Evolutionary conservation across 2,113 vertebrate genomes (phyloP).

Genomic region (Hydropotes inermis): DNA sequence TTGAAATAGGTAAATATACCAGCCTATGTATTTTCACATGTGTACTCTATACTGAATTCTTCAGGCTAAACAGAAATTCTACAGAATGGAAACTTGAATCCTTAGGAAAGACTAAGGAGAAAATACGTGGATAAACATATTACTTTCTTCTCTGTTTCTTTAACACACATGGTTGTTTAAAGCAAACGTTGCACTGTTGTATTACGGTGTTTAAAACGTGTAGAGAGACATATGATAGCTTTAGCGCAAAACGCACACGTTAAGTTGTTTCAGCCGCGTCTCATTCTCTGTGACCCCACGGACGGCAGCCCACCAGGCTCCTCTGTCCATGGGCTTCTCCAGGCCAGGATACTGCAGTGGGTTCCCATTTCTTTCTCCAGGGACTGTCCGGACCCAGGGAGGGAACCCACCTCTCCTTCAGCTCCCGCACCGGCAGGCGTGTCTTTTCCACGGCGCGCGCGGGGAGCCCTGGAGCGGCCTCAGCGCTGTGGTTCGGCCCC

Average conservation of each 20-base stretch:
- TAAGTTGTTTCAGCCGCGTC: background rate
- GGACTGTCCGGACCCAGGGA: accelerated
- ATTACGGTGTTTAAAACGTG: background rate
- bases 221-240: accelerated
- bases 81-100: background rate
- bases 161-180: background rate
- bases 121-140: background rate
- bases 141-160: background rate
- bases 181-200: background rate
- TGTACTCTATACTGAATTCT: background rate
- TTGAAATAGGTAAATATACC: background rate
- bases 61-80: background rate
- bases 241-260: accelerated
- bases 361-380: background rate
- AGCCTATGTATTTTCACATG: background rate
- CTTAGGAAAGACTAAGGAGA: background rate
- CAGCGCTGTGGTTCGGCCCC: background rate
- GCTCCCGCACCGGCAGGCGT: accelerated
- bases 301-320: background rate
- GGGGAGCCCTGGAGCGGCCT: accelerated
- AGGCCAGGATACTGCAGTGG: background rate
- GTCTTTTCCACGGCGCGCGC: accelerated
- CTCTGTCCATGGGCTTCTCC: background rate
- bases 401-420: background rate
- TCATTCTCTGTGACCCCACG: accelerated